A percentile compares a stretch with the other conserved stretches of the same genome.
Evolutionary conservation across 23 tunicate species (phyloP).

Genomic region (Styela plicata): DNA sequence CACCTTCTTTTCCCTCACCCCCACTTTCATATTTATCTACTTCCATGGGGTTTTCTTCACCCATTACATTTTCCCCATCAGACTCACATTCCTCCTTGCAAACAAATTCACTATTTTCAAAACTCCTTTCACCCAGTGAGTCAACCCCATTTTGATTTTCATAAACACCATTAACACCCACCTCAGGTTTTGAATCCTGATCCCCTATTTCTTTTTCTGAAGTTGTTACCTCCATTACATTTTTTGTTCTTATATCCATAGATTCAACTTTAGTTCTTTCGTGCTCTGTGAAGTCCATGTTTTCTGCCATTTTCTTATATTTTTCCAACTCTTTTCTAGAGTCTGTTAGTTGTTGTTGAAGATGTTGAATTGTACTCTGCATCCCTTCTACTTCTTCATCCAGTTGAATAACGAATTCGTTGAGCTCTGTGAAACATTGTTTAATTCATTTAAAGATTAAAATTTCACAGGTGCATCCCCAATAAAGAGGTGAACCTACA

Average conservation of each 20-base stretch:
- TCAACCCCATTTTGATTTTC: background rate
- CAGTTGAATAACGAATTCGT: slow-evolving; percentile 93
- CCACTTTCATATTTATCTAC: background rate
- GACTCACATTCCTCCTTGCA: slow-evolving; percentile 3
- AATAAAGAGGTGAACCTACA: too few relatives aligned
- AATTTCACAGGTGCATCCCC: too few relatives aligned
- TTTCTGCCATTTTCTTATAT: slow-evolving; percentile 27
- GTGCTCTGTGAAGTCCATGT: background rate
- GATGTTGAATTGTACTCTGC: slow-evolving; percentile 88
- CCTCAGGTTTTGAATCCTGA: slow-evolving; percentile 4
- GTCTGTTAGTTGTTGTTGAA: slow-evolving; percentile 70
- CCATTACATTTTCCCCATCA: slow-evolving; percentile 10
- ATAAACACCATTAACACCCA: background rate
- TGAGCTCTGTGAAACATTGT: slow-evolving; percentile 65
- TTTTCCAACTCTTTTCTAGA: slow-evolving; percentile 42
- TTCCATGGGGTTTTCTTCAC: background rate
- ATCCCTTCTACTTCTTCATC: slow-evolving; percentile 99
- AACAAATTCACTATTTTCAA: background rate
- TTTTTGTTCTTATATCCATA: background rate
- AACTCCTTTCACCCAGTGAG: slow-evolving; percentile 5
- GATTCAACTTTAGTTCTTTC: slow-evolving; percentile 10
- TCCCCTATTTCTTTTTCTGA: background rate
- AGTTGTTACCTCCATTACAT: background rate
- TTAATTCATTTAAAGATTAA: too few relatives aligned
- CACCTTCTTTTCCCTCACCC: slow-evolving; percentile 6